Evolutionary conservation across 1,140 invertebrate genomes (phyloP), one percentile per base, ranked within the genome.

Genomic region (Pogonognathellus flavescens): DNA sequence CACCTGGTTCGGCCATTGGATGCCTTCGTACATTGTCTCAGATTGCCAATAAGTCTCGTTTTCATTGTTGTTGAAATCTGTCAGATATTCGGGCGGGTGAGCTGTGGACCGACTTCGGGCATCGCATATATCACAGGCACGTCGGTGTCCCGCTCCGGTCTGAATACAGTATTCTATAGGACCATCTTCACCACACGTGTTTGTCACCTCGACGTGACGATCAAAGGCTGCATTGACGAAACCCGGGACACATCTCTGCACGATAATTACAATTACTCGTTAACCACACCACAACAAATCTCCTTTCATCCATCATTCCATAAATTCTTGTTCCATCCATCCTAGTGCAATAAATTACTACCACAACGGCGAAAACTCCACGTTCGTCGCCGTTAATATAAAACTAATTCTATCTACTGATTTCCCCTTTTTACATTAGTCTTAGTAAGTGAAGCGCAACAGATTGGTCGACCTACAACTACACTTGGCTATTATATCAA

Each of bases 31-130:
- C 96, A 99, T 98, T 0, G 98, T 99, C 89, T 98, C 96, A 3
- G 97, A 98, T 90, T 99, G 98, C 98, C 98, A 99, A 97, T 97
- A 99, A 0, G 98, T 99, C 86, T 94, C 94, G 90, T 97, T 96
- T 62, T 96, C 94, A 86, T 95, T 94, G 86, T 95, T 95, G 88
- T 98, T 96, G 89, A 96, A 93, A 91, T 99, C 98, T 0, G 97
- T 99, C 76, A 99, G 92, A 90, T 93, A 97, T n/a, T 92, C 90
- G 0, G 95, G 93, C 5, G 94, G 94, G 91, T 97, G 96, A 76
- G 94, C 92, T 16, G 90, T 83, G 1, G 85, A 86, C 0, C 93
- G 93, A 0, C 89, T 85, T 18, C 90, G 90, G 85, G 89, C 92
- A 89, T 91, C 90, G 89, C 95, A 95, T 41, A 91, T 91, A 70